Evolutionary conservation across 2,113 vertebrate species (phyloP).

Genomic region (Phalacrocorax pelagicus): DNA sequence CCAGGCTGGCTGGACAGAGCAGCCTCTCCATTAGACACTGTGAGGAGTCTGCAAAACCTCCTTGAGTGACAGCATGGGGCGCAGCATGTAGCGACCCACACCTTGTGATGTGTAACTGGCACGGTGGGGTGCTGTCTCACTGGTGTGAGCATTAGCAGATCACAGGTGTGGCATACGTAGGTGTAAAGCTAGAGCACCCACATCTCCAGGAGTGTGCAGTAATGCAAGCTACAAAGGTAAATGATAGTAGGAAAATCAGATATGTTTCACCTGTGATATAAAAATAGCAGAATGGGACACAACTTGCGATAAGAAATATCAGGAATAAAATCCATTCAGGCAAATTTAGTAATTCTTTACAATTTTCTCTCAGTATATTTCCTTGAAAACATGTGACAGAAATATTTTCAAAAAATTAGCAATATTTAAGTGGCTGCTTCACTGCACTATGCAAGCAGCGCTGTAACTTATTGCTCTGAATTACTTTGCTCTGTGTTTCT

Average conservation of each 20-base stretch:
- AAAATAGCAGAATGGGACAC: neutral
- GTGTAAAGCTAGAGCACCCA: neutral
- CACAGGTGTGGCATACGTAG: neutral
- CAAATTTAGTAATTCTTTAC: neutral
- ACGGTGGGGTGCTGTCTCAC: neutral
- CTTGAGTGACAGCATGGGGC: neutral
- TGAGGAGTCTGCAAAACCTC: neutral
- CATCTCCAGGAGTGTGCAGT: neutral
- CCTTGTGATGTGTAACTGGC: neutral
- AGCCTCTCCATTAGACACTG: neutral
- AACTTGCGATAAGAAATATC: neutral
- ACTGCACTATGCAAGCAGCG: neutral
- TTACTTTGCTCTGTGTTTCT: neutral
- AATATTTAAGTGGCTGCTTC: neutral
- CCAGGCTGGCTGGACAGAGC: neutral
- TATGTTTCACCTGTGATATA: neutral
- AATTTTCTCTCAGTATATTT: neutral
- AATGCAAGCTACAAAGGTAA: neutral
- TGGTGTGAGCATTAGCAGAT: neutral
- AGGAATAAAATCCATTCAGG: neutral
- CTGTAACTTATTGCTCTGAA: neutral
- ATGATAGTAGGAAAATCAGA: neutral
- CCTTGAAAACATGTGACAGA: neutral
- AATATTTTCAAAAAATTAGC: neutral
- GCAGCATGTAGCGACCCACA: accelerated